A percentile compares a stretch with the other conserved stretches of the same genome.
Conservation (phyloP, 2,888 invertebrate genomes). For the Petrolisthes manimaculis region DNA sequence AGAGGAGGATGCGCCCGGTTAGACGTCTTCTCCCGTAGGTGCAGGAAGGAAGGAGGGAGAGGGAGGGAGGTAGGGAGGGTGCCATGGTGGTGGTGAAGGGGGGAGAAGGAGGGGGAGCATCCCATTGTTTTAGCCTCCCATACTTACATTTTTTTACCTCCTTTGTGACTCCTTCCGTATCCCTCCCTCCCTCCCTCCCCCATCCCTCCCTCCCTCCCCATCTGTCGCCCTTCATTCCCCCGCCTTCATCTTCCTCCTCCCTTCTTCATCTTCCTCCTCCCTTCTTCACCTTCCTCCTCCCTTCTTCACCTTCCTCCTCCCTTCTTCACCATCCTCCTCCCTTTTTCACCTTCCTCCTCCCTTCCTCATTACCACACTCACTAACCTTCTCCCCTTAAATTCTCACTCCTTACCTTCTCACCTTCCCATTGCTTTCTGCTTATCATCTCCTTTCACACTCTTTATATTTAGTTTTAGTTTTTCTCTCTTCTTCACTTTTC, state of each 20-base stretch:
- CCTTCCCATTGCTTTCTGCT: no score
- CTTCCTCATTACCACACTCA: neutral
- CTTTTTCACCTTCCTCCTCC: neutral
- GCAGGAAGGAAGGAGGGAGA: neutral
- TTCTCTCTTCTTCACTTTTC: no score
- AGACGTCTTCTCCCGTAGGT: neutral
- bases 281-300: neutral
- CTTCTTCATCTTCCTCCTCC: neutral
- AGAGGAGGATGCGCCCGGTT: neutral
- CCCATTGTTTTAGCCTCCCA: constrained; percentile 24
- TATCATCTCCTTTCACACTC: no score
- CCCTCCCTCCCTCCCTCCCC: neutral
- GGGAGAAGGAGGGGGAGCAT: neutral
- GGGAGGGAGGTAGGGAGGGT: neutral
- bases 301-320: neutral
- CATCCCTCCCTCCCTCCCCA: neutral
- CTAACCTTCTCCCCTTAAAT: neutral
- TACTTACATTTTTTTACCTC: neutral
- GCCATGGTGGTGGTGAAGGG: neutral
- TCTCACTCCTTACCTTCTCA: no score
- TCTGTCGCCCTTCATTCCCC: neutral
- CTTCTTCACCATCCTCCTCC: neutral
- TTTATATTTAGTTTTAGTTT: no score
- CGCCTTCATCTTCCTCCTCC: neutral
- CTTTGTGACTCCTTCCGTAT: neutral